Conservation (phyloP, 2,888 invertebrate species). For the Cryptophagus acutangulus region DNA sequence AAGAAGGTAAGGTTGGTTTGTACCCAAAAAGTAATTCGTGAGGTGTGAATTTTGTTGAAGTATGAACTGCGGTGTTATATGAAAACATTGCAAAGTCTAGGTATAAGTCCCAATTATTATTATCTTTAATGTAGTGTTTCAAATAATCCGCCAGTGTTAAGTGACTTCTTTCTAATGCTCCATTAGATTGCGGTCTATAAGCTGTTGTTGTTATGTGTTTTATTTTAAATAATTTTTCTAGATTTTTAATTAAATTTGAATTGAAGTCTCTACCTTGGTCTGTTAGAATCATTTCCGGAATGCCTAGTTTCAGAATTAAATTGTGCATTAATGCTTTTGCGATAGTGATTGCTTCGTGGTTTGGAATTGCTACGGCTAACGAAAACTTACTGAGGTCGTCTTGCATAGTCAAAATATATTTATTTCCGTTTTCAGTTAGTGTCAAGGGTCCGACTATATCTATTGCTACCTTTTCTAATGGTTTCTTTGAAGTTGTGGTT, state of each 20-base stretch:
- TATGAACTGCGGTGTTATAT: conserved; percentile 35
- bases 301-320: conserved; percentile 27
- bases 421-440: conserved; percentile 31
- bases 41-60: conserved; percentile 35
- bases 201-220: conserved; percentile 31
- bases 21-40: conserved; percentile 35
- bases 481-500: conserved; percentile 29
- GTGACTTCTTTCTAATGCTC: conserved; percentile 36
- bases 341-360: conserved; percentile 36
- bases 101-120: conserved; percentile 38
- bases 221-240: conserved; percentile 33
- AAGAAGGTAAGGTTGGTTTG: conserved; percentile 29
- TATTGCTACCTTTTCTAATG: conserved; percentile 32
- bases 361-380: conserved; percentile 32
- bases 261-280: conserved; percentile 24
- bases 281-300: conserved; percentile 21
- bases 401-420: conserved; percentile 38
- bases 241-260: conserved; percentile 29
- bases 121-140: conserved; percentile 37
- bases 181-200: conserved; percentile 34
- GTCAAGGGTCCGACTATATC: conserved; percentile 39
- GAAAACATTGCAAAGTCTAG: conserved; percentile 36
- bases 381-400: conserved; percentile 40
- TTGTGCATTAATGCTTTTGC: conserved; percentile 26
- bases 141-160: conserved; percentile 36